Base-by-base conservation (phyloP, 2,797 vertebrate genomes). In the Hirundo rustica region DNA sequence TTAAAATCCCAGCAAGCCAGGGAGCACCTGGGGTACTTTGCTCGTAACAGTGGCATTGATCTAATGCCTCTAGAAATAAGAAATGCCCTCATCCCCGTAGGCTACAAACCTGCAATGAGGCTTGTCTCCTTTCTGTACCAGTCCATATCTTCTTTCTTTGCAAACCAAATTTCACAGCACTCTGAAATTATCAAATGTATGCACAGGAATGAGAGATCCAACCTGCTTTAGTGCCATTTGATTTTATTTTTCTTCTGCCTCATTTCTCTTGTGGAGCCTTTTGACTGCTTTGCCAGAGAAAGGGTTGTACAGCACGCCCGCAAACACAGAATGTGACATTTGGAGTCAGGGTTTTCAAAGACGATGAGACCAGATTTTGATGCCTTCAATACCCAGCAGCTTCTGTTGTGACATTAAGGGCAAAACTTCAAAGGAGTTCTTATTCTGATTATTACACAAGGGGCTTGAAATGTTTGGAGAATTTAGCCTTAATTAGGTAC, bases 401-500 rank as follows among this genome's bases (percentile, higher is more conserved):
- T 89, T n/a, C 71, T 60, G 30, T 55, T 77, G 60, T 67, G 84
- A 74, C 72, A 86, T 34, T 50, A 47, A 88, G 71, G 67, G 55
- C 62, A 70, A 38, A 85, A 76, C 84, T 96, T 93, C 94, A 93
- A 71, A 95, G 89, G 60, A 89, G 10, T 29, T 81, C 54, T 85
- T 66, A 54, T 44, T 92, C 71, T 82, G 80, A 64, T 86, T 79
- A 48, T 86, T 93, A 50, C 90, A 87, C 64, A 87, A 79, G 55
- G 40, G 74, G 53, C 55, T 81, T 88, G 68, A 79, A 80, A 57
- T 68, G 66, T 76, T 92, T 86, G 80, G 86, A 87, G 60, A 94
- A 89, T 89, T 93, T 92, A 89, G 84, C 57, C 68, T 90, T 94
- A 88, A 91, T 73, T 94, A 61, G 77, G 34, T 76, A 67, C 66